Conservation (phyloP, 1,140 invertebrate species). For the Pseudomyrmex sp. region DNA sequence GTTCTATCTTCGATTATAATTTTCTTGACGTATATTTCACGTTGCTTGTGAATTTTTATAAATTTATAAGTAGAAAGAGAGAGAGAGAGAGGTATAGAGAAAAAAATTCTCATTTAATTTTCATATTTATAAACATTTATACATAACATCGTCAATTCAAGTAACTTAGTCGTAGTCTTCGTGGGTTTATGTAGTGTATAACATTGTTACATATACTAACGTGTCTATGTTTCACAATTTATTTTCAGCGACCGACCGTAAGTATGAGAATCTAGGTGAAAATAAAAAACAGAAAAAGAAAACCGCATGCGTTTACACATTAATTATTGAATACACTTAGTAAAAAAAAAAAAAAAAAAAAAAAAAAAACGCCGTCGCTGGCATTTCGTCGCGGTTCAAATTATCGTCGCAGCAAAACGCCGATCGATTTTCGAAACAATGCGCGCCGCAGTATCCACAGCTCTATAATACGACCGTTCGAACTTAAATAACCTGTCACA, state of each 20-base stretch:
- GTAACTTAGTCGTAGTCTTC: slow-evolving; percentile 62
- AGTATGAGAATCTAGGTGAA: slow-evolving; percentile 64
- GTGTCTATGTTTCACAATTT: neutral
- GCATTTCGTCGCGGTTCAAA: slow-evolving; percentile 31
- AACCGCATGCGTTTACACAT: no score
- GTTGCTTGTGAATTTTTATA: slow-evolving; percentile 27
- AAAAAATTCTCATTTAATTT: slow-evolving; percentile 45
- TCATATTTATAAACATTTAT: slow-evolving; percentile 37
- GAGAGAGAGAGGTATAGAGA: slow-evolving; percentile 16
- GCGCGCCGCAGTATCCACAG: neutral
- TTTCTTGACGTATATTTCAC: slow-evolving; percentile 30
- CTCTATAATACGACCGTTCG: slow-evolving; percentile 22
- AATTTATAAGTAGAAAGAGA: slow-evolving; percentile 35
- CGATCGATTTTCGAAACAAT: slow-evolving; percentile 30
- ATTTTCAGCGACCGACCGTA: slow-evolving; percentile 66
- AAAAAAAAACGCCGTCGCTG: neutral
- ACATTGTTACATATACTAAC: slow-evolving; percentile 39
- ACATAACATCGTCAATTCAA: slow-evolving; percentile 75
- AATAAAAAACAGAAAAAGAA: neutral
- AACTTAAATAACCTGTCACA: slow-evolving; percentile 51
- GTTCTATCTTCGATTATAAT: neutral
- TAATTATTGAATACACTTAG: no score
- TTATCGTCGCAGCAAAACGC: neutral
- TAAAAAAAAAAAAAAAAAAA: no score
- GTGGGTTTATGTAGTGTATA: slow-evolving; percentile 58